Evolutionary conservation across 2,888 invertebrate genomes (phyloP).

Genomic region (Eulithis testata): DNA sequence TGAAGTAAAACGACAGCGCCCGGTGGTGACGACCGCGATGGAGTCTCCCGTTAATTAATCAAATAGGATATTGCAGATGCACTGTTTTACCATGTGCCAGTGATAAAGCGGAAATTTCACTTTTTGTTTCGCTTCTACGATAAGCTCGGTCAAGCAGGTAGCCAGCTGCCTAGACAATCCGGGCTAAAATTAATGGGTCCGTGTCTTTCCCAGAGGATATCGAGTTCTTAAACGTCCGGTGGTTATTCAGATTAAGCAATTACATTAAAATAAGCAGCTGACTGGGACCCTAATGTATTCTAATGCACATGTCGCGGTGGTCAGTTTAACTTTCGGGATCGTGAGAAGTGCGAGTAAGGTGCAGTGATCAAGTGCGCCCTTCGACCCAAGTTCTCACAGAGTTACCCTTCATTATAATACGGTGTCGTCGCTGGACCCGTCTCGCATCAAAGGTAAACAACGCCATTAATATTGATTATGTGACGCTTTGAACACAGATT

Average conservation of each 20-base stretch:
- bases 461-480: constrained; percentile 81
- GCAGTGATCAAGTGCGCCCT: constrained; percentile 81
- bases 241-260: constrained; percentile 65
- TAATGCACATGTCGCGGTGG: constrained; percentile 73
- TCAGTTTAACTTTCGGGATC: constrained; percentile 71
- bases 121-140: constrained; percentile 67
- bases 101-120: constrained; percentile 65
- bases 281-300: constrained; percentile 78
- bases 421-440: constrained; percentile 63
- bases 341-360: constrained; percentile 79
- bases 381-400: constrained; percentile 76
- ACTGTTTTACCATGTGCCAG: constrained; percentile 65
- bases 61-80: constrained; percentile 71
- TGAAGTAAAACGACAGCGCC: neutral
- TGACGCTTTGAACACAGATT: constrained; percentile 72
- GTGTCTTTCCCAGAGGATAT: constrained; percentile 63
- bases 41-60: constrained; percentile 59
- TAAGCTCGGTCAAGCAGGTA: constrained; percentile 74
- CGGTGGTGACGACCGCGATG: neutral
- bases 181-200: constrained; percentile 50
- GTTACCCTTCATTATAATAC: constrained; percentile 79
- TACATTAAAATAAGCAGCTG: constrained; percentile 71
- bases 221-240: constrained; percentile 47
- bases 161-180: constrained; percentile 65
- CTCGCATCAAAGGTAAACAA: constrained; percentile 78